Conservation (phyloP, 2,797 vertebrate species). For the Glyptemys insculpta region DNA sequence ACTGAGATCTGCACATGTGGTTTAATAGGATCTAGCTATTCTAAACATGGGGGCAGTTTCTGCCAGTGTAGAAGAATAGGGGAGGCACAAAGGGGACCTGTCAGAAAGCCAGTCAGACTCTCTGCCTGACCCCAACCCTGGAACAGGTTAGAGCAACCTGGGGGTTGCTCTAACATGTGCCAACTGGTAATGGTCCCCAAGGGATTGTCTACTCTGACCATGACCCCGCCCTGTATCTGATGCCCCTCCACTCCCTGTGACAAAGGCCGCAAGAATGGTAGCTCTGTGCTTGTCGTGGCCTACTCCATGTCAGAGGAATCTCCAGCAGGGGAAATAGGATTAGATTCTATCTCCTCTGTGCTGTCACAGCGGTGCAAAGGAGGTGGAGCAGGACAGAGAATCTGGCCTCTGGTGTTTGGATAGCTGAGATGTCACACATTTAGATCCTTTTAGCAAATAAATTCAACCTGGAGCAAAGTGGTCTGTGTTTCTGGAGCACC, state of each 20-base stretch:
- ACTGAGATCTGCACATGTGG: background rate
- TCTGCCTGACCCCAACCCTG: background rate
- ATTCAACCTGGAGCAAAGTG: background rate
- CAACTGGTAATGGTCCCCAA: background rate
- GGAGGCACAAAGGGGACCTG: background rate
- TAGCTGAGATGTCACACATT: background rate
- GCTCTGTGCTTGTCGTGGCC: background rate
- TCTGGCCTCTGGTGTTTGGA: background rate
- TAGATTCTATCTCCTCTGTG: background rate
- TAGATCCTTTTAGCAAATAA: background rate
- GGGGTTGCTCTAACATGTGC: background rate
- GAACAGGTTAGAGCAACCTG: background rate
- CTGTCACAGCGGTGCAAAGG: background rate
- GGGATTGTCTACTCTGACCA: background rate
- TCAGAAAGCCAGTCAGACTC: background rate
- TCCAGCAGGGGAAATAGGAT: background rate
- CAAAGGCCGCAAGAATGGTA: background rate
- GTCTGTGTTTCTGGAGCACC: background rate
- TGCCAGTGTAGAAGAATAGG: background rate
- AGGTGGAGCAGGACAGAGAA: background rate
- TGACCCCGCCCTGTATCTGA: background rate
- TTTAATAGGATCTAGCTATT: background rate
- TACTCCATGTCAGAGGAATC: background rate
- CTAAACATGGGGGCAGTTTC: background rate
- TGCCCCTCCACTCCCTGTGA: background rate